Percentiles rank a stretch among this genome's conserved stretches.
Conservation (phyloP, 2,113 vertebrate genomes). For the Columba janthina region DNA sequence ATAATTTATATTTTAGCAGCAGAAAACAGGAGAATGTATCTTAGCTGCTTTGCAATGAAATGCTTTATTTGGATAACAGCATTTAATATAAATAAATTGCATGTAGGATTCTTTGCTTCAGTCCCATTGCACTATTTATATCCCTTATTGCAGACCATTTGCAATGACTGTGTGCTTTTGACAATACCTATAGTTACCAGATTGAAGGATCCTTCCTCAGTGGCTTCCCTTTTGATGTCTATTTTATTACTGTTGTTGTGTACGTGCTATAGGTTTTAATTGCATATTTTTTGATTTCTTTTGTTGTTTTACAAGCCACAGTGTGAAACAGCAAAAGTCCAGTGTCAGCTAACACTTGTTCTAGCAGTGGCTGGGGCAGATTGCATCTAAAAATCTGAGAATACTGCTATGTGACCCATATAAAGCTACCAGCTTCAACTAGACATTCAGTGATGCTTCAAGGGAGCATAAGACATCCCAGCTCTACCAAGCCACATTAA, state of each 20-base stretch:
- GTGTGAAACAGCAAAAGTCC: background rate
- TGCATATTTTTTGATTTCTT: background rate
- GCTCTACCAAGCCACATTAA: background rate
- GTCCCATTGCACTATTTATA: background rate
- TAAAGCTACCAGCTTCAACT: background rate
- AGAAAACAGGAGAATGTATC: background rate
- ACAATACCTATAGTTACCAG: background rate
- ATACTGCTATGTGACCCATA: background rate
- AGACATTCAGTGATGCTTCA: background rate
- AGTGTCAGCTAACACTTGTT: background rate
- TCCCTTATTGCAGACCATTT: background rate
- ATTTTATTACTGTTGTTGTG: background rate
- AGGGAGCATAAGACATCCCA: background rate
- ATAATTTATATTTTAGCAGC: slow-evolving; percentile 1
- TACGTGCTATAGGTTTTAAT: background rate
- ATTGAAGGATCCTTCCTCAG: background rate
- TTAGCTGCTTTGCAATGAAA: background rate
- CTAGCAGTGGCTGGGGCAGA: background rate
- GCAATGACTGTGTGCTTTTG: background rate
- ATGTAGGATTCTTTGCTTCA: background rate
- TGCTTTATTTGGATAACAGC: background rate
- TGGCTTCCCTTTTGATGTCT: background rate
- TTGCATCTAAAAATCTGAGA: background rate
- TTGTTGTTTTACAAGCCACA: background rate
- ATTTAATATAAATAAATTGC: background rate